A percentile compares a stretch with the other conserved stretches of the same genome.
Conservation (phyloP, 2,113 vertebrate species). For the Myxocyprinus asiaticus region DNA sequence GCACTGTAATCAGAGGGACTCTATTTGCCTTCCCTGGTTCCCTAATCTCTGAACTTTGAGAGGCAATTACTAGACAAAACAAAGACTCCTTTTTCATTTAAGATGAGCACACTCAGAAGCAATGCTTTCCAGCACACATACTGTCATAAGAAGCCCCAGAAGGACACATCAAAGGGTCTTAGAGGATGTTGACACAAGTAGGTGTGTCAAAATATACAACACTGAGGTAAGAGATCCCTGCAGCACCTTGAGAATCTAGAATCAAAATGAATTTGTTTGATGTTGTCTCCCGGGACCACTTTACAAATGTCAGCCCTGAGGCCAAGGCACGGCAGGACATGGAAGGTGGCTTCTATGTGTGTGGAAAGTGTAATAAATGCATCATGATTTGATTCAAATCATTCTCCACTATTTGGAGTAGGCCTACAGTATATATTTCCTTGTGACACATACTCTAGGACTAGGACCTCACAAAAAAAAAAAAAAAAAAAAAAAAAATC, state of each 20-base stretch:
- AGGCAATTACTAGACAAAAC: conserved; percentile 26
- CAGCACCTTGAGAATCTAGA: neutral
- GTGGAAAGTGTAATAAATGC: neutral
- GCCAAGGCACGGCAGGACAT: neutral
- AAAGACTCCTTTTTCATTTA: conserved; percentile 7
- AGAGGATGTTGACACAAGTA: conserved; percentile 2
- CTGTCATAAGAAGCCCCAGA: neutral
- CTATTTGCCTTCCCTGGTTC: conserved; percentile 3
- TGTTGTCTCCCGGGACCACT: neutral
- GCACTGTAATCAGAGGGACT: neutral
- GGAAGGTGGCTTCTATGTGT: neutral
- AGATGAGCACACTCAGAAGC: neutral
- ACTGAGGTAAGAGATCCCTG: neutral
- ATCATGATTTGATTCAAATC: too few relatives aligned
- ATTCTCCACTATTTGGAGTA: too few relatives aligned
- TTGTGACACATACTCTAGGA: too few relatives aligned
- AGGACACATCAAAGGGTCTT: neutral
- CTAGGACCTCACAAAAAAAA: too few relatives aligned
- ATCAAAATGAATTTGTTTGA: neutral
- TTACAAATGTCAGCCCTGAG: neutral
- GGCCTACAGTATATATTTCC: too few relatives aligned
- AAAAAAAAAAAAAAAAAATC: too few relatives aligned
- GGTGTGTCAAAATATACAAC: neutral
- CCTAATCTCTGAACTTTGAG: conserved; percentile 20
- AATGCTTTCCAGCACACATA: too few relatives aligned